Base-by-base conservation (phyloP, 2,797 vertebrate genomes). In the Pterois miles region DNA sequence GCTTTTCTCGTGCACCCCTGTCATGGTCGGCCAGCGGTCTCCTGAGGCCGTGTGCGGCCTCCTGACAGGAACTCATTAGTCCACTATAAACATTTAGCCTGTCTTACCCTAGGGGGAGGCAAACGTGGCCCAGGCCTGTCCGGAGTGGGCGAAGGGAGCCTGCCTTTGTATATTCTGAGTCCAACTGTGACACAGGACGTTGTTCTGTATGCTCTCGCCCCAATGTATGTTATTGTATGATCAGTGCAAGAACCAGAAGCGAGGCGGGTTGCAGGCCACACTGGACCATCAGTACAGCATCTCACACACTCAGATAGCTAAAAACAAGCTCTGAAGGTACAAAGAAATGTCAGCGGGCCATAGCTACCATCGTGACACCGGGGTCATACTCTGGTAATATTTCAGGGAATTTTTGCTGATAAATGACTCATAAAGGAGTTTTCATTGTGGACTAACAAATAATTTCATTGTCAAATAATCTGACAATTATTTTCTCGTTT, bases 21-120 rank as follows among this genome's bases (percentile, higher is more conserved):
- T 88, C 89, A 82, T 72, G 59, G 83, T 85, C 65, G 71, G 83
- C 85, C 86, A 82, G 86, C 71, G 1, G 82, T 60, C 80, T 90
- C 91, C 90, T 64, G 83, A 87, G 83, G 87, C 85, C 48, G 72
- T 71, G 74, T 71, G 76, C 74, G 7, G 81, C 85, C 88, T 83
- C 88, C 89, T 91, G 86, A 94, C 90, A 92, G 91, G 88, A 94
- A 92, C 92, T 94, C 93, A 93, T 95, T 94, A 95, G 89, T 81
- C 86, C 79, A 87, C 92, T 84, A 87, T 93, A 94, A 94, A 95
- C 92, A 93, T 91, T 91, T 91, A 90, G 79, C 86, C 87, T 82
- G 86, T 89, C 75, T 83, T 79, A 83, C 89, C 90, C 84, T 65
- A 57, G 74, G 70, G 81, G 87, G 69, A 75, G 63, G 76, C 29